phyloP scores from a whole-genome alignment of 1,140 invertebrate genomes.

The Bombyx mandarina region DNA sequence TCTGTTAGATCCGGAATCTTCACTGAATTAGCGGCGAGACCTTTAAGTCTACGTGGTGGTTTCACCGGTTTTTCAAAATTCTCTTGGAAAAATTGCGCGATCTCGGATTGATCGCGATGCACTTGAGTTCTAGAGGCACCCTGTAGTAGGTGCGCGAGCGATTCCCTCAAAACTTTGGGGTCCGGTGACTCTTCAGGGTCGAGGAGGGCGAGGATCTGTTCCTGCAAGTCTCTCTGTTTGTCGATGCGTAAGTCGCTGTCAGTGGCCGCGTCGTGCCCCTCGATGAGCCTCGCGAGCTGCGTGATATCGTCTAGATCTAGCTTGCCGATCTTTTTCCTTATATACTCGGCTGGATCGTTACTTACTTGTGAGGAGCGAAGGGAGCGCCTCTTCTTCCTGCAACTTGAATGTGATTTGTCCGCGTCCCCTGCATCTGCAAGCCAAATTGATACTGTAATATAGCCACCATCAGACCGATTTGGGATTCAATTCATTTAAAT shows the following conservation, averaged over 20 bases:
- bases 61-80: slow-evolving; percentile 23
- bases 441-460: slow-evolving; percentile 5
- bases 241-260: slow-evolving; percentile 23
- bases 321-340: slow-evolving; percentile 52
- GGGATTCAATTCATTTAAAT: slow-evolving; percentile 4
- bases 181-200: slow-evolving; percentile 51
- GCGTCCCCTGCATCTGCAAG: slow-evolving; percentile 40
- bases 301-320: slow-evolving; percentile 52
- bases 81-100: slow-evolving; percentile 34
- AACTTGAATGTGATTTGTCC: slow-evolving; percentile 51
- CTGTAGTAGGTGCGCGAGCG: slow-evolving; percentile 38
- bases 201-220: slow-evolving; percentile 48
- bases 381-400: slow-evolving; percentile 44
- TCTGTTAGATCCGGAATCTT: slow-evolving; percentile 36
- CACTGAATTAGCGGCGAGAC: slow-evolving; percentile 38
- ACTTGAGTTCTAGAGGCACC: slow-evolving; percentile 27
- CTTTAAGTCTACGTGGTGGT: slow-evolving; percentile 38
- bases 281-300: slow-evolving; percentile 46
- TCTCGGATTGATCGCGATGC: slow-evolving; percentile 13
- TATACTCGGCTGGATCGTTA: slow-evolving; percentile 52
- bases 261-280: slow-evolving; percentile 36
- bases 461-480: neutral
- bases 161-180: slow-evolving; percentile 34
- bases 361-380: slow-evolving; percentile 54
- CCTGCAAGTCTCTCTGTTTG: slow-evolving; percentile 45